Evolutionary conservation across 2,888 invertebrate species (phyloP).

Genomic region (Pseudococcus jackbeardsleyi): DNA sequence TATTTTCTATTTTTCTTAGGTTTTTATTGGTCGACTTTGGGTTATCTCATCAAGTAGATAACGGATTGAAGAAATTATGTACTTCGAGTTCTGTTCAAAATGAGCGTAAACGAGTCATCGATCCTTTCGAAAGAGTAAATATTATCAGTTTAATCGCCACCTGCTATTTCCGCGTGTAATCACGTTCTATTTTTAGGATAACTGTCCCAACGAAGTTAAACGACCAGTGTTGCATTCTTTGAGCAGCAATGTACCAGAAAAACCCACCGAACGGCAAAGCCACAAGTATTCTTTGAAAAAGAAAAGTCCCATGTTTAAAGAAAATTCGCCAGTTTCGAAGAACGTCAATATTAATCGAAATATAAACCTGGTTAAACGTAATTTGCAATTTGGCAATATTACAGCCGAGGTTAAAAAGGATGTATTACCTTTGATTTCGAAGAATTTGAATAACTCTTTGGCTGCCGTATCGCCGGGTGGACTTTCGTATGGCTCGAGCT

Average conservation of each 20-base stretch:
- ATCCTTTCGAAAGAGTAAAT: slow-evolving; percentile 57
- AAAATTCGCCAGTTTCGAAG: slow-evolving; percentile 66
- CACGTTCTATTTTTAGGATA: slow-evolving; percentile 42
- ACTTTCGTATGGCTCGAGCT: slow-evolving; percentile 46
- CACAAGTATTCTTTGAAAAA: slow-evolving; percentile 39
- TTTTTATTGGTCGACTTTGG: slow-evolving; percentile 91
- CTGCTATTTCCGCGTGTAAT: not conserved
- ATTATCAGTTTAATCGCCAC: not conserved
- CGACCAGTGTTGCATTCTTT: slow-evolving; percentile 66
- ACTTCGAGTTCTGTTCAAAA: not conserved
- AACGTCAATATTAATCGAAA: slow-evolving; percentile 25
- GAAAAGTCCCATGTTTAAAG: slow-evolving; percentile 64
- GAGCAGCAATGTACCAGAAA: slow-evolving; percentile 63
- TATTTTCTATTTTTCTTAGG: slow-evolving; percentile 70
- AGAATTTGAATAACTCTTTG: slow-evolving; percentile 21
- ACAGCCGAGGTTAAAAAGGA: slow-evolving; percentile 74
- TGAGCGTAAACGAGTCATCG: slow-evolving; percentile 54
- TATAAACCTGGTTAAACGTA: slow-evolving; percentile 60
- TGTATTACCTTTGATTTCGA: not conserved
- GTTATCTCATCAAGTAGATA: slow-evolving; percentile 79
- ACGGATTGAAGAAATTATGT: slow-evolving; percentile 59
- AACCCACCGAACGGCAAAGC: not conserved
- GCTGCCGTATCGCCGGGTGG: slow-evolving; percentile 3
- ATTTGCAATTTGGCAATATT: slow-evolving; percentile 69
- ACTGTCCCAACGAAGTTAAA: slow-evolving; percentile 59